Evolutionary conservation across 2,888 invertebrate genomes (phyloP).

Genomic region (Rhorus exstirpatorius): DNA sequence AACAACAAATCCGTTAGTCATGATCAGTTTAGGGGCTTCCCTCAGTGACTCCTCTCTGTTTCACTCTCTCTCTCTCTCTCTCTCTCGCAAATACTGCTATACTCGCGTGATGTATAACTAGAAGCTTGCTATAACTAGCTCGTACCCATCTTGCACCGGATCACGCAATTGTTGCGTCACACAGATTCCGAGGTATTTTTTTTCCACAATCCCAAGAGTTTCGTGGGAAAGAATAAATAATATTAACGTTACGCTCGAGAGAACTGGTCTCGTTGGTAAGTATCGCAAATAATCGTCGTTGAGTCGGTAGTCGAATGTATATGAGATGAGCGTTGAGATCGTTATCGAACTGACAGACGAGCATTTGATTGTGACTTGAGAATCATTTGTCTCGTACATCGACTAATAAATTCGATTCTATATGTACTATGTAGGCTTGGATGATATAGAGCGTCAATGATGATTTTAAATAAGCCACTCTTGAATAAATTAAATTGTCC

Average conservation of each 20-base stretch:
- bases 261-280: slow-evolving; percentile 32
- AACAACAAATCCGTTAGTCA: slow-evolving; percentile 65
- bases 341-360: background rate
- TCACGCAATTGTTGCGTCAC: slow-evolving; percentile 55
- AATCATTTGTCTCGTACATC: background rate
- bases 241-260: slow-evolving; percentile 72
- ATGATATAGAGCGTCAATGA: background rate
- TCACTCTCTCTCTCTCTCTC: background rate
- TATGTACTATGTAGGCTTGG: too few species aligned
- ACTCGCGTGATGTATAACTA: background rate
- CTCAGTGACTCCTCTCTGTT: slow-evolving; percentile 21
- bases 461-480: too few species aligned
- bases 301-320: background rate
- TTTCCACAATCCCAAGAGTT: slow-evolving; percentile 32
- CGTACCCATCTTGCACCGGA: slow-evolving; percentile 38
- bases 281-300: slow-evolving; percentile 24
- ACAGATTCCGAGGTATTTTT: slow-evolving; percentile 28
- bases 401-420: background rate
- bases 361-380: too few species aligned
- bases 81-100: background rate
- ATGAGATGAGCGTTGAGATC: background rate
- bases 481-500: too few species aligned
- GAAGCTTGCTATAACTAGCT: slow-evolving; percentile 1
- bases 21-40: slow-evolving; percentile 51
- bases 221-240: slow-evolving; percentile 69